phyloP scores from a whole-genome alignment of 30 jellyfish, hydroid and myxozoan species.

The Turritopsis dohrnii region DNA sequence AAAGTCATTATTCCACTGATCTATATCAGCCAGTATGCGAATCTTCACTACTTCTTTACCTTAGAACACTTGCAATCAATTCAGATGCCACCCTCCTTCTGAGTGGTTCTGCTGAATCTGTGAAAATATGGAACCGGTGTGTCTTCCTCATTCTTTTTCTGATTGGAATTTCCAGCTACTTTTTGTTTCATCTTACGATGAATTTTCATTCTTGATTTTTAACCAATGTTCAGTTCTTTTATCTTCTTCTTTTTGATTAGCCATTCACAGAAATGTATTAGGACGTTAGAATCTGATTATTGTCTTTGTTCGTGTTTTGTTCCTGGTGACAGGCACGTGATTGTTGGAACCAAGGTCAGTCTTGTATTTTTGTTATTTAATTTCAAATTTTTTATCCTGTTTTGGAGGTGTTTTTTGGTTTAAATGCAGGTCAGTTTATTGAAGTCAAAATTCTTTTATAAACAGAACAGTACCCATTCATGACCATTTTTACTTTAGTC shows the following conservation, averaged over 20 bases:
- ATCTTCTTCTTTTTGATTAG: conserved; percentile 20
- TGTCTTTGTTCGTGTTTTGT: conserved; percentile 76
- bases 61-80: conserved; percentile 71
- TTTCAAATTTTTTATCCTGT: too few relatives aligned
- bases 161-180: neutral
- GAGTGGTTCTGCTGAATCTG: conserved; percentile 88
- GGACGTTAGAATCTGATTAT: conserved; percentile 82
- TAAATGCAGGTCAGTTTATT: too few relatives aligned
- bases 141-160: neutral
- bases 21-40: too few relatives aligned
- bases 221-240: neutral
- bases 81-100: conserved; percentile 75
- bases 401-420: too few relatives aligned
- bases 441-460: too few relatives aligned
- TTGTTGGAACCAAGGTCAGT: conserved; percentile 91
- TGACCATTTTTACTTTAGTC: conserved; percentile 32
- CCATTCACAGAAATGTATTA: conserved; percentile 74
- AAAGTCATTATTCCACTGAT: too few relatives aligned
- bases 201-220: neutral
- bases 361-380: too few relatives aligned
- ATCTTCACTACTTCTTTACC: too few relatives aligned
- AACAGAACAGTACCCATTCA: neutral
- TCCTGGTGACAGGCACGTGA: conserved; percentile 97
- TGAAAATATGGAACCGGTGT: conserved; percentile 93
- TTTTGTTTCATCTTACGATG: neutral